Evolutionary conservation across 2,888 invertebrate genomes (phyloP).

Genomic region (Halocaridina rubra): DNA sequence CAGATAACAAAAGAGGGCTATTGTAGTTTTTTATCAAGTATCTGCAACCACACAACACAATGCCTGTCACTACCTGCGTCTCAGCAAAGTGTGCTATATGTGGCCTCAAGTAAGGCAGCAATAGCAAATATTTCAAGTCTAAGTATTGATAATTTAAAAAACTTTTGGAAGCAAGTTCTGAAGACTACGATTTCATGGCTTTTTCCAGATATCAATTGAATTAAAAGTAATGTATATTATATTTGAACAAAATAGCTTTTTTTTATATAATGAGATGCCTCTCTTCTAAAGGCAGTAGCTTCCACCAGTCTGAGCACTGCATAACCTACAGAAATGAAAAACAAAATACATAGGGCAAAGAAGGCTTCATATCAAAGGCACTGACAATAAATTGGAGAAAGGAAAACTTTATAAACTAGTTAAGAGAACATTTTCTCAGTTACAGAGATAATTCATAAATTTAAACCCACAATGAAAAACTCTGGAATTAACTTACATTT

Average conservation of each 20-base stretch:
- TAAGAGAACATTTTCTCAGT: no score
- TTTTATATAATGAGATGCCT: no score
- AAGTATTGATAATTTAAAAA: background rate
- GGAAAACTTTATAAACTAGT: background rate
- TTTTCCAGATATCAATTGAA: conserved; percentile 63
- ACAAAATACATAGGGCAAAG: background rate
- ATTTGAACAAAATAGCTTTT: no score
- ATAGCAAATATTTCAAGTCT: no score
- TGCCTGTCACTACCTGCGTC: conserved; percentile 56
- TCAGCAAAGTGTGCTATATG: conserved; percentile 47
- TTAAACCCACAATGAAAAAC: no score
- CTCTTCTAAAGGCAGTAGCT: conserved; percentile 52
- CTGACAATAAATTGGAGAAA: background rate
- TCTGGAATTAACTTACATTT: no score
- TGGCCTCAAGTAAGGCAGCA: conserved; percentile 47
- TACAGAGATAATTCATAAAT: no score
- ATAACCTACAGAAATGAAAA: conserved; percentile 21
- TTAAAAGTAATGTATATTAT: no score
- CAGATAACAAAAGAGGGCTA: conserved; percentile 18
- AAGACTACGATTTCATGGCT: conserved; percentile 35
- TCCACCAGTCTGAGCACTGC: conserved; percentile 51
- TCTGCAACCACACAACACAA: conserved; percentile 28
- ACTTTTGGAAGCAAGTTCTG: conserved; percentile 18
- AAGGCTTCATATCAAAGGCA: background rate
- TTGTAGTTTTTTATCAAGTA: conserved; percentile 39